These are phyloP conservation scores for Volucella bombylans DNA, from an alignment of 2,888 invertebrate genomes.

Conservation along the genomic window DNA sequence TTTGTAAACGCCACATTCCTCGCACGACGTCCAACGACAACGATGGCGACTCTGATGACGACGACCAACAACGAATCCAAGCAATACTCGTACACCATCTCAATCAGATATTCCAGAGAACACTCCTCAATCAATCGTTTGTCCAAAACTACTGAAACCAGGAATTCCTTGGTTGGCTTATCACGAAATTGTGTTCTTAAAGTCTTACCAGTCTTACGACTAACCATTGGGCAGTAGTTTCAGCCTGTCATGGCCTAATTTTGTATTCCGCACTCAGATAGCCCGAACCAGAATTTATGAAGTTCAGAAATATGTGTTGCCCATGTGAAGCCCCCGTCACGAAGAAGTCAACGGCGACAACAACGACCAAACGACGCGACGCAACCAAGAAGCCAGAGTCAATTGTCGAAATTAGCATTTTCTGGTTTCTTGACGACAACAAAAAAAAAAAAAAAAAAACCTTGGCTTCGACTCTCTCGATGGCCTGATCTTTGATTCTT, in stretches of 20 bases:
- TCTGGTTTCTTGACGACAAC: constrained; percentile 38
- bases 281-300: constrained; percentile 67
- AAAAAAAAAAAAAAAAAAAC: too few species aligned
- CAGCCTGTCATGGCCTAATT: constrained; percentile 68
- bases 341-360: constrained; percentile 23
- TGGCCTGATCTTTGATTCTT: constrained; percentile 41
- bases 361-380: neutral
- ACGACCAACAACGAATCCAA: neutral
- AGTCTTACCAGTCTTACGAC: constrained; percentile 37
- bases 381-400: constrained; percentile 32
- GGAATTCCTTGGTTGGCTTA: constrained; percentile 57
- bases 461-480: neutral
- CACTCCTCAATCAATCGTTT: constrained; percentile 72
- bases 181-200: constrained; percentile 46
- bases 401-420: constrained; percentile 59
- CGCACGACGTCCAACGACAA: neutral
- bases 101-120: constrained; percentile 60
- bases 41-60: too few species aligned
- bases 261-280: constrained; percentile 70
- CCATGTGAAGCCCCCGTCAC: constrained; percentile 51
- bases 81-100: constrained; percentile 7
- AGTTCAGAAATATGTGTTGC: constrained; percentile 56
- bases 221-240: neutral
- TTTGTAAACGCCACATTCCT: constrained; percentile 68
- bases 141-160: constrained; percentile 59